Conservation (phyloP, 2,797 vertebrate species). For the Uromys caudimaculatus region DNA sequence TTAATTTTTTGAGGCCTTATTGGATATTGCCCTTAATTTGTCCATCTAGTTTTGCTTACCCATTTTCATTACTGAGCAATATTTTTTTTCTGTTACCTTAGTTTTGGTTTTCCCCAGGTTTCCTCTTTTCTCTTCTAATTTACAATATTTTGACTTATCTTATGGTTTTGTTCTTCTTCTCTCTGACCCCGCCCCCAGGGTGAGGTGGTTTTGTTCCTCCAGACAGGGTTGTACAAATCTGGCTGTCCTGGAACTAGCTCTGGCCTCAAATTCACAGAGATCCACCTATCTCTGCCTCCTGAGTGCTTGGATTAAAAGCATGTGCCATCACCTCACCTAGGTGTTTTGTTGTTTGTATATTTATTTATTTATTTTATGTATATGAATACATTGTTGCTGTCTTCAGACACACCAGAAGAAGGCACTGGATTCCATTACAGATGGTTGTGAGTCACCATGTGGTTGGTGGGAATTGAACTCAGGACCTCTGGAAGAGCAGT, state of each 20-base stretch:
- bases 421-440: background rate
- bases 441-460: background rate
- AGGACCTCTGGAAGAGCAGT: background rate
- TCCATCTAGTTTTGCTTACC: background rate
- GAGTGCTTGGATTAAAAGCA: background rate
- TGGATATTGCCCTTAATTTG: background rate
- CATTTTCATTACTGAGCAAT: background rate
- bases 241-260: background rate
- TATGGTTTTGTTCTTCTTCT: background rate
- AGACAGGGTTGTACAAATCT: background rate
- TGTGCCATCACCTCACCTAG: background rate
- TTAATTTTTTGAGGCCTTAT: background rate
- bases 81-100: background rate
- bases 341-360: background rate
- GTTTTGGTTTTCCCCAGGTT: background rate
- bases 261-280: background rate
- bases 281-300: background rate
- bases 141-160: background rate
- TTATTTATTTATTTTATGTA: too few species aligned
- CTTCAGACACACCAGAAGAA: background rate
- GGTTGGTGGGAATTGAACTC: background rate
- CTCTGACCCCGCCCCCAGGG: too few species aligned
- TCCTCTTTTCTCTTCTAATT: background rate
- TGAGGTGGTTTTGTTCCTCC: background rate
- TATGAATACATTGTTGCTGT: too few species aligned